A percentile compares a stretch with the other conserved stretches of the same genome.
Conservation (phyloP, 2,113 vertebrate genomes). For the Paralichthys olivaceus region DNA sequence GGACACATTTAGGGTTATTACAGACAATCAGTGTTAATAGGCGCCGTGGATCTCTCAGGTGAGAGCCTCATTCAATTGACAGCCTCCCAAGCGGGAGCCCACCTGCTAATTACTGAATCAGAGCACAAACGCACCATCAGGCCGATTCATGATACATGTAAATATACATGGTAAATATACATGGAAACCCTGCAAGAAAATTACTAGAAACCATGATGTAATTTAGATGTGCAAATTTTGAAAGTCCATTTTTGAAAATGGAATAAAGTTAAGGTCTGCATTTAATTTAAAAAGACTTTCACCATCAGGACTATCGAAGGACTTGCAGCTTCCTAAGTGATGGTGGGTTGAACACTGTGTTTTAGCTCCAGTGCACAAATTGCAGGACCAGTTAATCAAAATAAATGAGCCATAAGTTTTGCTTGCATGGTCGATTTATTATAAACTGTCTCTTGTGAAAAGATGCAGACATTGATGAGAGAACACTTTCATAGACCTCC, state of each 20-base stretch:
- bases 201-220: too few species aligned
- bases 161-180: too few species aligned
- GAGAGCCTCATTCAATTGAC: constrained; percentile 75
- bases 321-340: too few species aligned
- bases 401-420: too few species aligned
- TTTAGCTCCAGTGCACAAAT: too few species aligned
- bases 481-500: neutral
- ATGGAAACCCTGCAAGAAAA: too few species aligned
- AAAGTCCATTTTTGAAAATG: neutral
- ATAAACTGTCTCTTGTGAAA: too few species aligned
- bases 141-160: neutral
- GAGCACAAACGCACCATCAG: constrained; percentile 30
- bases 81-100: constrained; percentile 62
- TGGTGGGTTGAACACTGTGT: too few species aligned
- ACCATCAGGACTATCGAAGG: too few species aligned
- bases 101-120: constrained; percentile 73
- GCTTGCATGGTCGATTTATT: too few species aligned
- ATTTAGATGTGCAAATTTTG: too few species aligned
- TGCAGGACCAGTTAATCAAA: too few species aligned
- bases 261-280: neutral
- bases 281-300: neutral
- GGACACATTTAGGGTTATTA: constrained; percentile 77
- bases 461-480: neutral
- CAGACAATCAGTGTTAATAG: constrained; percentile 73
- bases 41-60: constrained; percentile 74